A percentile compares a stretch with the other conserved stretches of the same genome.
These are phyloP conservation scores for Macaria notata DNA, from an alignment of 2,888 invertebrate species.

Conservation along the genomic window DNA sequence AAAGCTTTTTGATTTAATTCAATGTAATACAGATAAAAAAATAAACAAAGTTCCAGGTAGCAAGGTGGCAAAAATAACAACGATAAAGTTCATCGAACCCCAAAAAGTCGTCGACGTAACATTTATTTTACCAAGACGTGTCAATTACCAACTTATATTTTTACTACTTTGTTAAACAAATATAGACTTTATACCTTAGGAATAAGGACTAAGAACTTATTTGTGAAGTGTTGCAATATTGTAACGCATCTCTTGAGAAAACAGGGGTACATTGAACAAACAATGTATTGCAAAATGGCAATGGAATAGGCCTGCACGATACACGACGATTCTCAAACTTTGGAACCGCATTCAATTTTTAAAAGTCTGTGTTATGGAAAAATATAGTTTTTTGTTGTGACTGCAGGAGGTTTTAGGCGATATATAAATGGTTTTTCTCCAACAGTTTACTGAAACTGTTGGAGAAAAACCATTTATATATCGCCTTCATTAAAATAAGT, in stretches of 20 bases:
- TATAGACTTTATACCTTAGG: constrained; percentile 32
- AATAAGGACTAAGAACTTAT: constrained; percentile 32
- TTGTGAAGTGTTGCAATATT: constrained; percentile 38
- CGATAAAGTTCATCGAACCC: constrained; percentile 44
- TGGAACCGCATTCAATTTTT: neutral
- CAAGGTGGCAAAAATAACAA: constrained; percentile 21
- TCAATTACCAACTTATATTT: constrained; percentile 41
- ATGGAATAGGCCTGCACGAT: constrained; percentile 51
- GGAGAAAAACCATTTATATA: no score
- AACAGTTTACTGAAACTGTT: no score
- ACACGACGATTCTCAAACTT: constrained; percentile 47
- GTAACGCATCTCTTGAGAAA: constrained; percentile 55
- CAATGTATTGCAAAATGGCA: constrained; percentile 76
- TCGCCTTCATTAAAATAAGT: no score
- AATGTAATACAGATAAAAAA: no score
- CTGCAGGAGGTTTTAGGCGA: no score
- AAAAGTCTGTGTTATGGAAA: no score
- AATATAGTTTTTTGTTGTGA: no score
- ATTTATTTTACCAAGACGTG: constrained; percentile 50
- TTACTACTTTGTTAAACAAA: constrained; percentile 11
- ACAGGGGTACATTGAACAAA: constrained; percentile 72
- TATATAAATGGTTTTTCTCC: no score
- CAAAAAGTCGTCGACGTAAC: constrained; percentile 44
- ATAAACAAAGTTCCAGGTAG: constrained; percentile 1
- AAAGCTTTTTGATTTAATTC: no score